These are phyloP conservation scores for Propithecus deckenii DNA, from an alignment of 2,797 vertebrate species.

Conservation along the genomic window DNA sequence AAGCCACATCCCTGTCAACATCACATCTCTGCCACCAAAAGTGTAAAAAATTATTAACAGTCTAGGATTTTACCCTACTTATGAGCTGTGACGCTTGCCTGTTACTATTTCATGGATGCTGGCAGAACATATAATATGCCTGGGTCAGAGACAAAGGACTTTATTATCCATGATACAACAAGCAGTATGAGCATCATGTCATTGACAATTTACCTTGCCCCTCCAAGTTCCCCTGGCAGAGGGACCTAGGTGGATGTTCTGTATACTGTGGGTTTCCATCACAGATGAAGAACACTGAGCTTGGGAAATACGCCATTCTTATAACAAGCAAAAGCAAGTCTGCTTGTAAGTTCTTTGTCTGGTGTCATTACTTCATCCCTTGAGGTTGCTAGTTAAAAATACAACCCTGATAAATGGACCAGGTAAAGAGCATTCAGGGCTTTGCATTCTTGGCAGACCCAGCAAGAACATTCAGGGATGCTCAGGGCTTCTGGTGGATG, in stretches of 20 bases:
- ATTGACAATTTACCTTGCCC: not conserved
- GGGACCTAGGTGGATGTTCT: not conserved
- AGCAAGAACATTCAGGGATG: not conserved
- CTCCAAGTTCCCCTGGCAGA: not conserved
- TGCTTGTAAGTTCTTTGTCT: slow-evolving; percentile 44
- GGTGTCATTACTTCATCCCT: slow-evolving; percentile 6
- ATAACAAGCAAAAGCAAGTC: slow-evolving; percentile 45
- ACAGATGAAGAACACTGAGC: slow-evolving; percentile 7
- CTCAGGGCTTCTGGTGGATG: not conserved
- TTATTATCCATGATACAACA: not conserved
- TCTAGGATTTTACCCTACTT: not conserved
- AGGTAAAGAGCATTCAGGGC: not conserved
- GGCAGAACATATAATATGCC: not conserved
- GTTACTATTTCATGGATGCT: not conserved
- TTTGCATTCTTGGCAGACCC: not conserved
- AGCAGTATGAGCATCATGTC: not conserved
- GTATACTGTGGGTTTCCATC: not conserved
- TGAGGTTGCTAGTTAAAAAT: not conserved
- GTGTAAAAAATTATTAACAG: not conserved
- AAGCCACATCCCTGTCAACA: slow-evolving; percentile 16
- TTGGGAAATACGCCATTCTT: slow-evolving; percentile 8
- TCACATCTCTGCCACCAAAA: not conserved
- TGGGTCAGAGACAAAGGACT: not conserved
- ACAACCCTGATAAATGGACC: not conserved
- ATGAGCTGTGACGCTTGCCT: not conserved